phyloP scores from a whole-genome alignment of 2,113 vertebrate genomes.

The Probosciger aterrimus region DNA sequence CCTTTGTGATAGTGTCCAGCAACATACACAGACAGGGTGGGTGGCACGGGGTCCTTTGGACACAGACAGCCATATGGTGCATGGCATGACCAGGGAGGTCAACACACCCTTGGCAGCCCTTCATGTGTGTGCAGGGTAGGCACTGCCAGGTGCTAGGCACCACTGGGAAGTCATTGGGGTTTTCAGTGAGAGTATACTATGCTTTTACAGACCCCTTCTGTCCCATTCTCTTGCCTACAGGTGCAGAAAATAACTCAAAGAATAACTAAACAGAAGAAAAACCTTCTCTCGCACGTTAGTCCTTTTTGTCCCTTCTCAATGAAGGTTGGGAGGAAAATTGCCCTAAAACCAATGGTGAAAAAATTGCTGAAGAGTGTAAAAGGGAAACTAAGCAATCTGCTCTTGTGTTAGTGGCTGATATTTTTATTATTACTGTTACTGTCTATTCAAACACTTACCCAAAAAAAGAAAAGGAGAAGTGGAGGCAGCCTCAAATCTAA shows the following conservation, averaged over 20 bases:
- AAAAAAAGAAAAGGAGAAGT: not conserved
- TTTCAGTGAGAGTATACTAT: fast-evolving
- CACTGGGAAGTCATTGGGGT: not conserved
- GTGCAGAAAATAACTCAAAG: not conserved
- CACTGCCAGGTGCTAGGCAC: not conserved
- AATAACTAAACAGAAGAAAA: not conserved
- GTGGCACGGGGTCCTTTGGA: not conserved
- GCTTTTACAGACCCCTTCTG: not conserved
- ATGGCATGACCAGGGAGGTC: not conserved
- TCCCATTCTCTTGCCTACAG: not conserved
- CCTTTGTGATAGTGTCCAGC: not conserved
- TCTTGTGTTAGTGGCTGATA: not conserved
- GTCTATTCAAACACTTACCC: not conserved
- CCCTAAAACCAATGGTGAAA: not conserved
- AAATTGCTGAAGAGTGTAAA: not conserved
- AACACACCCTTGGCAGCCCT: not conserved
- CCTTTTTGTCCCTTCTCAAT: not conserved
- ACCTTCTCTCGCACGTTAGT: not conserved
- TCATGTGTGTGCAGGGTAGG: not conserved
- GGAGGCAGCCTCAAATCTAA: not conserved
- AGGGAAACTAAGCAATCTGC: not conserved
- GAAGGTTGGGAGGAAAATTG: not conserved
- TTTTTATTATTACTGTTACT: not conserved
- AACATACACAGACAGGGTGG: not conserved
- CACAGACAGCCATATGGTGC: fast-evolving